Percentiles rank a stretch among this genome's conserved stretches.
Conservation (phyloP, 2,113 vertebrate species). For the Nymphicus hollandicus region DNA sequence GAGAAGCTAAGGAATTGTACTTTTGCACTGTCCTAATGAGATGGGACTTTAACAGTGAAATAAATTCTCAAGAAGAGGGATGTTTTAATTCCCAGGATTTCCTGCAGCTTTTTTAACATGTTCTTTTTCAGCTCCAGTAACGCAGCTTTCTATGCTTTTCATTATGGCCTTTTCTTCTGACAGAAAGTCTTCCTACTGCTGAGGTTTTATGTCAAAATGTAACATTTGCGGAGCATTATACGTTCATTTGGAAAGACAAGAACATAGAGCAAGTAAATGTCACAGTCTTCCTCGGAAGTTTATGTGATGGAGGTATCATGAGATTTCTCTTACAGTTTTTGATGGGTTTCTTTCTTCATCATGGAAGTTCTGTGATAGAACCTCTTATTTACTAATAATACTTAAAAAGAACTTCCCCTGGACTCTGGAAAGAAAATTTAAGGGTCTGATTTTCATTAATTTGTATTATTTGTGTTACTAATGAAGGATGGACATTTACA, state of each 20-base stretch:
- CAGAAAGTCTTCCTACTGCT: slow-evolving; percentile 32
- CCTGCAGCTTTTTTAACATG: background rate
- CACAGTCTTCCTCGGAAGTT: slow-evolving; percentile 65
- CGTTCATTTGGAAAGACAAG: slow-evolving; percentile 80
- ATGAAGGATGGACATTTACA: background rate
- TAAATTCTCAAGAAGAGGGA: background rate
- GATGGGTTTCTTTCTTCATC: background rate
- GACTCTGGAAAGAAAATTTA: background rate
- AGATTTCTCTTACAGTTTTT: background rate
- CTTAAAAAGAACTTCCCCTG: background rate
- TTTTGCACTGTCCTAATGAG: background rate
- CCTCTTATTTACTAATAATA: background rate
- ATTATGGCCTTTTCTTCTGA: background rate
- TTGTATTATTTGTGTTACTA: background rate
- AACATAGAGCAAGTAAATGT: slow-evolving; percentile 77
- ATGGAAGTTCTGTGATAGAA: background rate
- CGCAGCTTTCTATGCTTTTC: background rate
- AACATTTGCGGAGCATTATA: slow-evolving; percentile 83
- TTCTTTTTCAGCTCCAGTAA: background rate
- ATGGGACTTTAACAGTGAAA: background rate
- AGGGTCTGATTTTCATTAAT: background rate
- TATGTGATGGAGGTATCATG: slow-evolving; percentile 58
- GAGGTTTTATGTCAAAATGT: slow-evolving; percentile 71
- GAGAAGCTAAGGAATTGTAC: background rate
- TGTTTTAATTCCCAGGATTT: background rate